Conservation (phyloP, 2,888 invertebrate species). For the Brassicogethes aeneus region DNA sequence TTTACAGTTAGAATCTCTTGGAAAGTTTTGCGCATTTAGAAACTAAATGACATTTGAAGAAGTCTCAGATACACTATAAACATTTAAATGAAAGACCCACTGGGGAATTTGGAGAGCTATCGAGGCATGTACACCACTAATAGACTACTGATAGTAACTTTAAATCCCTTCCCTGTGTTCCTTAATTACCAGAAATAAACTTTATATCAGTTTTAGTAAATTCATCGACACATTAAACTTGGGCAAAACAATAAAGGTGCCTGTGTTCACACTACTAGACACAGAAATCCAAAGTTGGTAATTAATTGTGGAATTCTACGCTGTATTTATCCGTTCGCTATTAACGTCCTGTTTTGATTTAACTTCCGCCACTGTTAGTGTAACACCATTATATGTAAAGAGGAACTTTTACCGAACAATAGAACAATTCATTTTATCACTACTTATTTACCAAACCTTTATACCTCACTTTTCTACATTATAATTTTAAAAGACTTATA, state of each 20-base stretch:
- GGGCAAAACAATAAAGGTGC: slow-evolving; percentile 26
- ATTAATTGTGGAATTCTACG: slow-evolving; percentile 34
- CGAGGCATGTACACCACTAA: not conserved
- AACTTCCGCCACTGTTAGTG: not conserved
- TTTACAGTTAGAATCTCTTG: no score
- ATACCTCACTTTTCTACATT: no score
- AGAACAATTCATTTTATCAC: no score
- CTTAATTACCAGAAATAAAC: slow-evolving; percentile 22
- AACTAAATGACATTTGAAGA: no score
- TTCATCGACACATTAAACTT: slow-evolving; percentile 30
- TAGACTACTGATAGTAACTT: not conserved
- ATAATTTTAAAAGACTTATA: no score
- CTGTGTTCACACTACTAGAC: slow-evolving; percentile 22
- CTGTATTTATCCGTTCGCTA: slow-evolving; percentile 25
- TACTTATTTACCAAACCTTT: no score
- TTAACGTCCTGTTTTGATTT: slow-evolving; percentile 4
- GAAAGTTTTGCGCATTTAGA: no score
- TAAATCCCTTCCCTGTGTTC: slow-evolving; percentile 3
- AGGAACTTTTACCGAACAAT: no score
- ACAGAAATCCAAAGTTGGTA: slow-evolving; percentile 25
- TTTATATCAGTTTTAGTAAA: slow-evolving; percentile 24
- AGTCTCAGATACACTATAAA: not conserved
- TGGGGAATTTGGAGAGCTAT: not conserved
- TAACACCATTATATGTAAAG: not conserved
- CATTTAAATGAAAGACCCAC: slow-evolving; percentile 1